These are phyloP conservation scores for Notechis scutatus DNA, from an alignment of 2,113 vertebrate genomes.

Conservation along the genomic window DNA sequence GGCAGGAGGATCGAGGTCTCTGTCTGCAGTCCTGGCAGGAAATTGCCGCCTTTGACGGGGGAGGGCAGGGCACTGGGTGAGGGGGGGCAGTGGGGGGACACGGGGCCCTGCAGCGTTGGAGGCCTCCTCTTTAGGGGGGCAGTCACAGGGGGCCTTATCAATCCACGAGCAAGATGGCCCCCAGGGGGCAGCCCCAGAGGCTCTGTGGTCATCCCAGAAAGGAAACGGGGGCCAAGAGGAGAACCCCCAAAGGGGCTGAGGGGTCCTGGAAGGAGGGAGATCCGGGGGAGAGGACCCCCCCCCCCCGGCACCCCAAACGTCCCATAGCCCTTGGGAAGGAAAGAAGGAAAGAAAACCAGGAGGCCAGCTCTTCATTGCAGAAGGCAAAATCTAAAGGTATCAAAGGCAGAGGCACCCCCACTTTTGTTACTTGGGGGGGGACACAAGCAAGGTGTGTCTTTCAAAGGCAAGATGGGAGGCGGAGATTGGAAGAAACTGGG, in stretches of 20 bases:
- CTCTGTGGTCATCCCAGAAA: background rate
- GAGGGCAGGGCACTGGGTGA: background rate
- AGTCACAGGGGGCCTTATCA: background rate
- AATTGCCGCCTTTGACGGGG: background rate
- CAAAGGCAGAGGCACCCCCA: background rate
- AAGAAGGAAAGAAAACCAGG: background rate
- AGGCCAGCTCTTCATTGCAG: background rate
- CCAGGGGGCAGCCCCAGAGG: background rate
- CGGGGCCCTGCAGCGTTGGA: background rate
- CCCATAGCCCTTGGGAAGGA: background rate
- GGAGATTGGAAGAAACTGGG: background rate
- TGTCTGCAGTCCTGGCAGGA: background rate
- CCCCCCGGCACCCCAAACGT: background rate
- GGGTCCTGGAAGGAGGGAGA: background rate
- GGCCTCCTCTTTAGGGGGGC: background rate
- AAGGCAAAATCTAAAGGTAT: background rate
- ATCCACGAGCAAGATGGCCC: background rate
- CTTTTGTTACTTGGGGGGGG: background rate
- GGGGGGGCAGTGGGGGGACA: background rate
- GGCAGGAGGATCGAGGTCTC: background rate
- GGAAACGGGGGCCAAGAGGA: background rate
- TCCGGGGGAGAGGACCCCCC: background rate
- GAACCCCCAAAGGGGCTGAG: background rate
- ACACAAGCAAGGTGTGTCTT: background rate
- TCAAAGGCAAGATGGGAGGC: background rate